Conservation (phyloP, 2,113 vertebrate genomes). For the Trogon surrucura region DNA sequence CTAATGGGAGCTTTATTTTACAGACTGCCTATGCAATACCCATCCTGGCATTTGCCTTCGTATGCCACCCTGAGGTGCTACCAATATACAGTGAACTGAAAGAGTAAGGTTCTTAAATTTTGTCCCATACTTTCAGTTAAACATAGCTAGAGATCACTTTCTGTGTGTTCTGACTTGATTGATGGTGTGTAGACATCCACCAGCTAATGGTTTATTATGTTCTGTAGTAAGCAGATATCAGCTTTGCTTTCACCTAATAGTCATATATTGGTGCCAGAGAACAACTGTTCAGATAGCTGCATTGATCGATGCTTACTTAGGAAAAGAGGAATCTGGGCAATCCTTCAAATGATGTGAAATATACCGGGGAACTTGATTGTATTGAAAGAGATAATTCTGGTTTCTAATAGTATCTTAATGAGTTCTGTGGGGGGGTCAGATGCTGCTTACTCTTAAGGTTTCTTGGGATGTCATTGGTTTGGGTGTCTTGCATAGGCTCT, state of each 20-base stretch:
- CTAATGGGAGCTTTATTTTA: conserved; percentile 70
- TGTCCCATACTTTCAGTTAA: conserved; percentile 33
- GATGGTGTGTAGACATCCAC: background rate
- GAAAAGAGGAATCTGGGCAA: background rate
- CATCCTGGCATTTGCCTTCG: conserved; percentile 97
- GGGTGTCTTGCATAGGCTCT: background rate
- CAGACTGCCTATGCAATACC: conserved; percentile 97
- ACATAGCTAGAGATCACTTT: background rate
- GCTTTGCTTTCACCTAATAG: background rate
- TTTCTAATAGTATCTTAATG: background rate
- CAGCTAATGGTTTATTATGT: background rate
- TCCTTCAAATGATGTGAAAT: background rate
- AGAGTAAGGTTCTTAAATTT: conserved; percentile 83
- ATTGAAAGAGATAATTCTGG: background rate
- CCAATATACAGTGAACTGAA: conserved; percentile 99
- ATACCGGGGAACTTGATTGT: background rate
- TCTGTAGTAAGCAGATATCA: background rate
- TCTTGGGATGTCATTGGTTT: background rate
- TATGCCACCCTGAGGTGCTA: conserved; percentile 96
- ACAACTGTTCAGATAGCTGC: background rate
- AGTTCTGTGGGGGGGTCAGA: background rate
- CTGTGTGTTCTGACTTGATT: background rate
- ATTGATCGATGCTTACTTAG: background rate
- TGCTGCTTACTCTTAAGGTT: background rate
- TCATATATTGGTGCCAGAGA: background rate